Percentiles rank a stretch among this genome's conserved stretches.
These are phyloP conservation scores for Macropus fuliginosus DNA, from an alignment of 2,797 vertebrate genomes.

Conservation along the genomic window DNA sequence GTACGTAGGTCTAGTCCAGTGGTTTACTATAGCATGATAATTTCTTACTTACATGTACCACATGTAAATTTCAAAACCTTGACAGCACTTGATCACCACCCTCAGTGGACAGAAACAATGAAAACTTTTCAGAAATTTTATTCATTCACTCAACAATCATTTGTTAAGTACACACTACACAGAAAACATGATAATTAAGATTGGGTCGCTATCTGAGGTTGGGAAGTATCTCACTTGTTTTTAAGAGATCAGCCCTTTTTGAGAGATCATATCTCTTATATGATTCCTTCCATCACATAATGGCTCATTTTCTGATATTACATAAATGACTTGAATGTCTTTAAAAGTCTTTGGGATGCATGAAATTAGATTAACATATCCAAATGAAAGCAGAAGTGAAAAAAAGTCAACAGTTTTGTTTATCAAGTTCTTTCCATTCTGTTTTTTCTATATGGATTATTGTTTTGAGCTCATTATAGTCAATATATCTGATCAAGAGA, in stretches of 20 bases:
- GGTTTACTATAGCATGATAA: slow-evolving; percentile 22
- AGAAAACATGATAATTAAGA: neutral
- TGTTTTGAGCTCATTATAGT: slow-evolving; percentile 72
- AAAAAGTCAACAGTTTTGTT: slow-evolving; percentile 15
- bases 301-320: neutral
- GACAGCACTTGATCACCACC: neutral
- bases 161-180: neutral
- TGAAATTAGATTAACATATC: slow-evolving; percentile 26
- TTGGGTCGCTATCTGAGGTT: neutral
- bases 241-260: slow-evolving; percentile 30
- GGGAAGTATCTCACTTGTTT: neutral
- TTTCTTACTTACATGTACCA: slow-evolving; percentile 23
- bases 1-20: neutral
- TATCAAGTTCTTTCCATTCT: slow-evolving; percentile 60
- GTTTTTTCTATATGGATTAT: slow-evolving; percentile 54
- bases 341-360: slow-evolving; percentile 39
- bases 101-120: slow-evolving; percentile 1
- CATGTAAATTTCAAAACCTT: slow-evolving; percentile 8
- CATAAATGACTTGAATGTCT: neutral
- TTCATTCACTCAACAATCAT: neutral
- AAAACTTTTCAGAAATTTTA: slow-evolving; percentile 1
- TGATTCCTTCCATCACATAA: neutral
- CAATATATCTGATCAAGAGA: slow-evolving; percentile 75
- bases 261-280: slow-evolving; percentile 2
- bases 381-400: slow-evolving; percentile 11